Conservation (phyloP, 64 coral and sea anemone genomes). For the Acropora tenuis region DNA sequence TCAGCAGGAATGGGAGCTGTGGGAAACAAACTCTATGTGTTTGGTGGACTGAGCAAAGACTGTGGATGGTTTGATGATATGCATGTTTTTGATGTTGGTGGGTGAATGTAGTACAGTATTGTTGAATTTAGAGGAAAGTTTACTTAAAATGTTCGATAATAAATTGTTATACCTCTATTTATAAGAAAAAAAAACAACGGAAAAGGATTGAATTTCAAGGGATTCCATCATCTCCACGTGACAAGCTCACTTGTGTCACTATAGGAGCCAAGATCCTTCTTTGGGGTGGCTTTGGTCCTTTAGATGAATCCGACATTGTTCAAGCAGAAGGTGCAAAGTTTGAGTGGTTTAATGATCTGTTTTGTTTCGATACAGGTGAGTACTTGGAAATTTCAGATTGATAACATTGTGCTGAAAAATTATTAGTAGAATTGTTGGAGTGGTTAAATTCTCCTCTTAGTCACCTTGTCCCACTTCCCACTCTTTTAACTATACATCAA, state of each 20-base stretch:
- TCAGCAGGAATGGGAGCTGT: conserved; percentile 68
- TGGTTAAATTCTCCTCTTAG: too few relatives aligned
- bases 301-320: conserved; percentile 27
- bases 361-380: conserved; percentile 75
- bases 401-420: neutral
- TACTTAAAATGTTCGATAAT: neutral
- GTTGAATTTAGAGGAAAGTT: too few relatives aligned
- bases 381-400: neutral
- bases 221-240: conserved; percentile 65
- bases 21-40: conserved; percentile 72
- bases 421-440: too few relatives aligned
- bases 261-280: conserved; percentile 69
- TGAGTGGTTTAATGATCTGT: conserved; percentile 89
- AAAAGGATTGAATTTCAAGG: conserved; percentile 48
- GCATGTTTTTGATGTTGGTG: conserved; percentile 75
- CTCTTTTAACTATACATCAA: too few relatives aligned
- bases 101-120: neutral
- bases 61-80: conserved; percentile 88
- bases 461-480: too few relatives aligned
- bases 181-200: conserved; percentile 75
- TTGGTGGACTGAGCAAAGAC: conserved; percentile 82
- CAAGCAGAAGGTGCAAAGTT: conserved; percentile 71
- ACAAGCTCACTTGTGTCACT: conserved; percentile 69
- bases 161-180: neutral
- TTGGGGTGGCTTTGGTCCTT: conserved; percentile 84